Conservation (phyloP, 2,797 vertebrate species). For the Hipposideros larvatus region DNA sequence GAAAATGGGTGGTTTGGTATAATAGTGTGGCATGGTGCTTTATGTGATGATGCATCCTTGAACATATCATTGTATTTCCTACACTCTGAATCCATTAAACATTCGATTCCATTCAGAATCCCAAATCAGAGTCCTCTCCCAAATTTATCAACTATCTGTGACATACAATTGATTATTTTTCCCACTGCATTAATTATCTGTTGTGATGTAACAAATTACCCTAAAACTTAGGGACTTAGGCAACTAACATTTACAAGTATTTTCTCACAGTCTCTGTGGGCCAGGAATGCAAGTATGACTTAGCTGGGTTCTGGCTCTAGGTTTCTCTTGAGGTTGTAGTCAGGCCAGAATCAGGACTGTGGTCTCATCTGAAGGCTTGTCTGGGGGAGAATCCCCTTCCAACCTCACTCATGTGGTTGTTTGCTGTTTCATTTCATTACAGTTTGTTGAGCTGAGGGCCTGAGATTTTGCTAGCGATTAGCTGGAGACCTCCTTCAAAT, state of each 20-base stretch:
- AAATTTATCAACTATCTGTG: not conserved
- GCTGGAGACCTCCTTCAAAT: not conserved
- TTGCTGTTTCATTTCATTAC: not conserved
- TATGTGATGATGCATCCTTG: not conserved
- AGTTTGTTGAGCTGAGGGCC: not conserved
- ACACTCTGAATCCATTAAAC: constrained; percentile 1
- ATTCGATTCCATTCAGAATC: not conserved
- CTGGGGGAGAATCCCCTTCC: not conserved
- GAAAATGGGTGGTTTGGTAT: not conserved
- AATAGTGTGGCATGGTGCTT: not conserved
- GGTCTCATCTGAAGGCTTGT: not conserved
- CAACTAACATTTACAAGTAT: not conserved
- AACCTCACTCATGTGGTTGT: not conserved
- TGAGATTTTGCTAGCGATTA: not conserved
- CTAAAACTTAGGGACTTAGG: constrained; percentile 16
- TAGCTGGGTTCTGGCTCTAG: not conserved
- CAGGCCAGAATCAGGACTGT: not conserved
- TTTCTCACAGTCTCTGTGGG: not conserved
- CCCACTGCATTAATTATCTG: constrained; percentile 26
- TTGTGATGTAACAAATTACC: not conserved
- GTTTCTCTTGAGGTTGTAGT: constrained; percentile 13
- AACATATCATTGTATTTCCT: not conserved
- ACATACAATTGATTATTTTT: constrained; percentile 19
- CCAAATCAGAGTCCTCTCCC: not conserved
- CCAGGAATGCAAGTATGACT: not conserved